These are phyloP conservation scores for Globicephala melas DNA, from an alignment of 2,113 vertebrate genomes.

Conservation along the genomic window DNA sequence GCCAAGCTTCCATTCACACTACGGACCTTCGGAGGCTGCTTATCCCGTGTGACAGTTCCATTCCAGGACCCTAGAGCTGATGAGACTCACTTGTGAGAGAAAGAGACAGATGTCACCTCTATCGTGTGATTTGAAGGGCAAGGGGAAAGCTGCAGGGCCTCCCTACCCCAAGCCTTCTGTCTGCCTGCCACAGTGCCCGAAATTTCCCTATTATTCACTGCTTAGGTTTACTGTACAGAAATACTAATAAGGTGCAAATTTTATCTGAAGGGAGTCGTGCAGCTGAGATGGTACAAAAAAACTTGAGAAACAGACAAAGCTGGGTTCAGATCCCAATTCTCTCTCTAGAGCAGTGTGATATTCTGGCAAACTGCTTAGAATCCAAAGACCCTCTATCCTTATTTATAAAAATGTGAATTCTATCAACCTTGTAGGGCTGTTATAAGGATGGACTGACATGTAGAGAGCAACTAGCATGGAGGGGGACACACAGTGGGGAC, in stretches of 20 bases:
- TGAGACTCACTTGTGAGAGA: slow-evolving; percentile 3
- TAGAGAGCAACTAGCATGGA: neutral
- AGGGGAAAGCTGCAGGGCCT: neutral
- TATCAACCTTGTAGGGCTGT: neutral
- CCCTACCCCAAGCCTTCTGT: neutral
- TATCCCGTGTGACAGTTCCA: neutral
- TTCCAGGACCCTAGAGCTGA: neutral
- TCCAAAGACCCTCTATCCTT: neutral
- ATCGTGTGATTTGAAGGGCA: neutral
- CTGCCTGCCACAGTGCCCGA: neutral
- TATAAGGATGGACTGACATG: neutral
- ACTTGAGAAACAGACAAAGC: neutral
- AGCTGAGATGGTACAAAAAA: neutral
- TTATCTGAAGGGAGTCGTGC: neutral
- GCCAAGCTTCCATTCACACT: neutral
- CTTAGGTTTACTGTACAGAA: neutral
- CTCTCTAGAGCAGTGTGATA: neutral
- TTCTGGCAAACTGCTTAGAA: neutral
- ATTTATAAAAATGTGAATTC: neutral
- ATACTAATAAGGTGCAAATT: neutral
- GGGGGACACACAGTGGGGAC: neutral
- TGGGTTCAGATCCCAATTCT: neutral
- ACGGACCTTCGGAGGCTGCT: neutral
- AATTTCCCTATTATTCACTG: neutral
- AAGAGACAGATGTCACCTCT: slow-evolving; percentile 41